A percentile compares a stretch with the other conserved stretches of the same genome.
These are phyloP conservation scores for Turnix velox DNA, from an alignment of 2,113 vertebrate species.

Conservation along the genomic window DNA sequence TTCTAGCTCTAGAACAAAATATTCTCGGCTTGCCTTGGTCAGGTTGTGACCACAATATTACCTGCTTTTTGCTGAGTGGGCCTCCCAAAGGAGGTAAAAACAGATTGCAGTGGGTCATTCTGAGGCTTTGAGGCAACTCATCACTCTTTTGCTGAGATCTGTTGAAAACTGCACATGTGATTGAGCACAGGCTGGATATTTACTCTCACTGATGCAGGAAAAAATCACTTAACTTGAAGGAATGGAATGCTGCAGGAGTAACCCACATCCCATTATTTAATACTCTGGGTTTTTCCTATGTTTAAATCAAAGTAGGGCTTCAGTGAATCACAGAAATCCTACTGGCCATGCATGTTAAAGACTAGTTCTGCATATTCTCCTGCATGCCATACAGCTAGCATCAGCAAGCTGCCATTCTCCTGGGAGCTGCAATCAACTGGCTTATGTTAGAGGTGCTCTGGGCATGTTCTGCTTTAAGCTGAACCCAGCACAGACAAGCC, in stretches of 20 bases:
- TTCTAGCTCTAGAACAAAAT: neutral
- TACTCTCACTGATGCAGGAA: neutral
- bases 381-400: neutral
- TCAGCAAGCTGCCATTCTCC: neutral
- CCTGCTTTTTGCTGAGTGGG: neutral
- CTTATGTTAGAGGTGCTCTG: neutral
- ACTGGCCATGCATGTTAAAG: neutral
- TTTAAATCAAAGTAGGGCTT: neutral
- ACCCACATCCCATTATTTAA: neutral
- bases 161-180: neutral
- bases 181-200: neutral
- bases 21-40: neutral
- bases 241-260: neutral
- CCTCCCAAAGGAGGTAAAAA: neutral
- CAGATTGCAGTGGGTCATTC: neutral
- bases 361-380: fast-evolving
- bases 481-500: neutral
- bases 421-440: neutral
- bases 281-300: neutral
- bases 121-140: neutral
- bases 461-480: neutral
- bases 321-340: neutral
- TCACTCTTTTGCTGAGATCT: neutral
- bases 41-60: neutral
- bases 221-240: neutral